Conservation (phyloP, 2,888 invertebrate genomes). For the Hirtodrosophila cameraria region DNA sequence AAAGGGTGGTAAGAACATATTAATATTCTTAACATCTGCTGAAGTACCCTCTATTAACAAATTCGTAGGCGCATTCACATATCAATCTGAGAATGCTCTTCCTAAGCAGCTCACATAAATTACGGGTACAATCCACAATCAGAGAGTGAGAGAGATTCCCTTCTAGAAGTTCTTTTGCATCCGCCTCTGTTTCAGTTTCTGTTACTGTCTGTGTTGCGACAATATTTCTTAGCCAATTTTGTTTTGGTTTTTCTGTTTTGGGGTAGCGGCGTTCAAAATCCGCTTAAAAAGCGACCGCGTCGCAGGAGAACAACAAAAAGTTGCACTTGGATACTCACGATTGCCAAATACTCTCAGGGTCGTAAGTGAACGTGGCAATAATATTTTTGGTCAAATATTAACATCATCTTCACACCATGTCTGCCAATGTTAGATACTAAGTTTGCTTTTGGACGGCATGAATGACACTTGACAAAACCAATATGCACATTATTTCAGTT, state of each 20-base stretch:
- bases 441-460: no score
- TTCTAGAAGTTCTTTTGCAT: constrained; percentile 2
- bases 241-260: constrained; percentile 41
- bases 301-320: constrained; percentile 26
- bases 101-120: constrained; percentile 81
- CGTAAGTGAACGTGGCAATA: no score
- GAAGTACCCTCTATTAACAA: not conserved
- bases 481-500: no score
- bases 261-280: constrained; percentile 66
- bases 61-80: constrained; percentile 33
- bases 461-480: no score
- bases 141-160: not conserved
- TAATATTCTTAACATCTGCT: no score
- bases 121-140: constrained; percentile 30
- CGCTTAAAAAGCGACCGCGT: constrained; percentile 68
- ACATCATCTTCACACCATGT: no score
- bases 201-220: constrained; percentile 26
- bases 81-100: constrained; percentile 35
- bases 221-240: constrained; percentile 68
- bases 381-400: no score
- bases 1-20: no score
- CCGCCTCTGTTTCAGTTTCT: not conserved
- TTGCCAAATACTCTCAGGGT: no score
- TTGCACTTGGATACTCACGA: no score
- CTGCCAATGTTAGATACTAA: no score